Evolutionary conservation across 2,797 vertebrate species (phyloP).

Genomic region (Malacoraja senta): DNA sequence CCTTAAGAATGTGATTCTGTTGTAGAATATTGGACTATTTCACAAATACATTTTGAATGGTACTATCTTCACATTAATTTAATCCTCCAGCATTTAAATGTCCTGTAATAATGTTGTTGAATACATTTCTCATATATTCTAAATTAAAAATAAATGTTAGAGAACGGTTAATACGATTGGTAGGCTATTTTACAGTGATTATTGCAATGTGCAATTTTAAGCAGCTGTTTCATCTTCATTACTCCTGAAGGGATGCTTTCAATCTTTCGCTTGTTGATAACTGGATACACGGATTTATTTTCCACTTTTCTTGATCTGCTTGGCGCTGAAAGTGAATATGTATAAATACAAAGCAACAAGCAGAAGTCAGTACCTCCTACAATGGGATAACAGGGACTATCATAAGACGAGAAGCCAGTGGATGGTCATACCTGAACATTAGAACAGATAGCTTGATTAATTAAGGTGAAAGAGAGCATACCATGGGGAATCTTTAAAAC

Average conservation of each 20-base stretch:
- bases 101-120: neutral
- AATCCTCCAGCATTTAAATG: too few species aligned
- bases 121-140: neutral
- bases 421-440: neutral
- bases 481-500: neutral
- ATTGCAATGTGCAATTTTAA: conserved; percentile 10
- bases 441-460: neutral
- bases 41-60: neutral
- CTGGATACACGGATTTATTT: neutral
- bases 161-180: neutral
- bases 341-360: neutral
- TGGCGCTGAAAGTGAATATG: conserved; percentile 11
- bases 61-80: neutral
- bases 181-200: neutral
- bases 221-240: conserved; percentile 12
- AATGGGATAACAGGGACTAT: neutral
- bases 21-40: neutral
- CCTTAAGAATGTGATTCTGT: neutral
- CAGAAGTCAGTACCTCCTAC: neutral
- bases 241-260: conserved; percentile 31
- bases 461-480: neutral
- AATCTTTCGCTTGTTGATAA: conserved; percentile 23
- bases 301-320: conserved; percentile 1
- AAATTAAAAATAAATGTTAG: neutral
- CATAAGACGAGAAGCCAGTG: conserved; percentile 4